Evolutionary conservation across 2,113 vertebrate genomes (phyloP), one percentile per base, ranked within the genome.

Genomic region (Oriolus oriolus): DNA sequence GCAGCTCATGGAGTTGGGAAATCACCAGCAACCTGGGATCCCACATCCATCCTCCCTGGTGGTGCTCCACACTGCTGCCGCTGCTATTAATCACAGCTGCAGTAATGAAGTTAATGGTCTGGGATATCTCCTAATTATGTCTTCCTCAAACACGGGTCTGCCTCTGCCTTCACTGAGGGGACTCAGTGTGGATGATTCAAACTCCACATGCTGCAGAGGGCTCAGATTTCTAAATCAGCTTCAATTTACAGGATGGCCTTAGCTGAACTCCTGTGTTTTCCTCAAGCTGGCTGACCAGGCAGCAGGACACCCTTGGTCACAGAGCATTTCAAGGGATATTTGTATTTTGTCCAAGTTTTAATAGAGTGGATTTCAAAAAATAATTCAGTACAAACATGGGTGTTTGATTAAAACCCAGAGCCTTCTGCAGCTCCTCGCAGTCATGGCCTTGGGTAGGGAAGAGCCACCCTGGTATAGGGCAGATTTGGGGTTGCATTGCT

Each of bases 31-130:
- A 83, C 68, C 63, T 77, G 60, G 63, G 49, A 93, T 83, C 49
- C 27, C 0, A 0, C 35, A 60, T 82, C 85, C 70, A 4, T 50
- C 66, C 86, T 88, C 75, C 79, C 91, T 60, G 54, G 61, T 2
- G 31, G 33, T 50, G 78, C 73, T 91, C 59, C 92, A 64, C 9
- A 1, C 89, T 80, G 65, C 85, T 77, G 75, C 84, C 1, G 1
- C 92, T 85, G 92, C 87, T 74, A 23, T 95, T 95, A 94, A 91
- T 95, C 90, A 95, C 26, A 3, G 75, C 93, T 83, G 57, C 86
- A 80, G 53, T 86, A 90, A 92, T 70, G 76, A 90, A 89, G 63
- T 84, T 73, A 88, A 94, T 65, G 95, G 39, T 60, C 76, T 88
- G 86, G 54, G 76, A 80, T 94, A 44, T 96, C 86, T 88, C 52